Percentiles rank a stretch among this genome's conserved stretches.
Evolutionary conservation across 2,797 vertebrate genomes (phyloP).

Genomic region (Champsocephalus gunnari): DNA sequence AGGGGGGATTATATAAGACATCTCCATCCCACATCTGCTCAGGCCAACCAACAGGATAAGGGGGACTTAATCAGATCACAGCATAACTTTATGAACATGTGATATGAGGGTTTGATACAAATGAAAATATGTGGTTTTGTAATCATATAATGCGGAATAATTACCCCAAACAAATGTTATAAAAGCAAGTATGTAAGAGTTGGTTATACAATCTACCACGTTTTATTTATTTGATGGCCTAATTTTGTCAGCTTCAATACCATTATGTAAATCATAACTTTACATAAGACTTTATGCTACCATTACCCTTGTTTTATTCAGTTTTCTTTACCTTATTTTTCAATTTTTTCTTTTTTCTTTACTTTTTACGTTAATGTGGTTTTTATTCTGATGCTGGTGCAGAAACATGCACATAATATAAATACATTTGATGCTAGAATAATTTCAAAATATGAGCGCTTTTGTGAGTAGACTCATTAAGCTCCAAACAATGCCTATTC

Average conservation of each 20-base stretch:
- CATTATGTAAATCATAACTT: background rate
- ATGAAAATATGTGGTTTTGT: conserved; percentile 1
- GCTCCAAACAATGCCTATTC: background rate
- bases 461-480: background rate
- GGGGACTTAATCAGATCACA: conserved; percentile 69
- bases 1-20: conserved; percentile 68
- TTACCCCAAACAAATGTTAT: conserved; percentile 1
- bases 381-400: background rate
- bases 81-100: conserved; percentile 50
- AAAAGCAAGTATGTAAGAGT: background rate
- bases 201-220: too few species aligned
- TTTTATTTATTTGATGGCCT: background rate
- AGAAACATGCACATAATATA: background rate
- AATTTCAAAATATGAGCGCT: background rate
- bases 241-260: background rate
- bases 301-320: background rate
- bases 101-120: conserved; percentile 28
- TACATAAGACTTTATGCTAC: background rate
- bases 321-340: background rate
- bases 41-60: conserved; percentile 50
- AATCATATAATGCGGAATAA: background rate
- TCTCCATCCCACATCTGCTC: conserved; percentile 60
- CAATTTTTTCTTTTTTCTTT: too few species aligned
- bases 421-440: background rate
- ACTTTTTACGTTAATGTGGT: background rate